Conservation (phyloP, 2,113 vertebrate species). For the Mungos mungo region DNA sequence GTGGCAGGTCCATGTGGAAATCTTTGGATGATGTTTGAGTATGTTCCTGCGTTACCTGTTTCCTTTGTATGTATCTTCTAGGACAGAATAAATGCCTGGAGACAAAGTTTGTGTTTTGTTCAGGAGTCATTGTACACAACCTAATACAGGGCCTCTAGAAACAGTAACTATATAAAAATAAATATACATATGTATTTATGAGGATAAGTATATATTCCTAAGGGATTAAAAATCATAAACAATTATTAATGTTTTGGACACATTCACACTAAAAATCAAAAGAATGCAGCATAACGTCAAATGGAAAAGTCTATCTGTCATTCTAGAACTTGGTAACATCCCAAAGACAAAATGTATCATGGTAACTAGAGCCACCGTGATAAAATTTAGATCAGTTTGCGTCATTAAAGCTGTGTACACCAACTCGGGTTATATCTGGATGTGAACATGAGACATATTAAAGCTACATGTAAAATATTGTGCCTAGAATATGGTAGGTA, state of each 20-base stretch:
- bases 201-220: not conserved
- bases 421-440: not conserved
- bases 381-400: not conserved
- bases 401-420: not conserved
- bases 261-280: conserved; percentile 9
- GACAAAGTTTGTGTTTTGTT: not conserved
- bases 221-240: not conserved
- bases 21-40: not conserved
- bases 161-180: not conserved
- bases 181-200: not conserved
- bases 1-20: not conserved
- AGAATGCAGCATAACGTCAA: not conserved
- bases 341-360: not conserved
- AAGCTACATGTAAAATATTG: not conserved
- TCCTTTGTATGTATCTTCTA: not conserved
- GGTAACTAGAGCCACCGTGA: not conserved
- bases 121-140: not conserved
- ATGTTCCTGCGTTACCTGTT: not conserved
- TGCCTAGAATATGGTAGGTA: not conserved
- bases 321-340: not conserved
- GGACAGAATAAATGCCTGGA: not conserved
- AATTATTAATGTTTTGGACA: not conserved
- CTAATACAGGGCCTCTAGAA: not conserved
- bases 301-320: not conserved
- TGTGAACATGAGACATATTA: conserved; percentile 15